Percentiles rank a stretch among this genome's conserved stretches.
phyloP scores from a whole-genome alignment of 2,888 invertebrate species.

The Xylocampa areola region DNA sequence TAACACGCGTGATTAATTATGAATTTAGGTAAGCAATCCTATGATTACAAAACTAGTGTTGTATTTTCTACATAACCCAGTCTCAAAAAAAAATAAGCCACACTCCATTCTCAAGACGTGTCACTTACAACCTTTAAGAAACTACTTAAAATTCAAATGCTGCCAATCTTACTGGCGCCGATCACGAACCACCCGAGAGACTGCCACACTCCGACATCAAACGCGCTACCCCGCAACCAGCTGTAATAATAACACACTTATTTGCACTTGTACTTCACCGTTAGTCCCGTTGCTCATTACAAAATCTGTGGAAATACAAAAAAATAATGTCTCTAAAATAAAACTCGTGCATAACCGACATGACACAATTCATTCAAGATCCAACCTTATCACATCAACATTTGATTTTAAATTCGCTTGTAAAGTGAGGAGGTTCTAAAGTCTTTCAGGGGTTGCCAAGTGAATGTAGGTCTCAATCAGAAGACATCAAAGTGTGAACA shows the following conservation, averaged over 20 bases:
- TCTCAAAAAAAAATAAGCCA: slow-evolving; percentile 11
- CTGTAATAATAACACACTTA: slow-evolving; percentile 66
- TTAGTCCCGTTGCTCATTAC: slow-evolving; percentile 74
- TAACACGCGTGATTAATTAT: no score
- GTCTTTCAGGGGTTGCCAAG: slow-evolving; percentile 28
- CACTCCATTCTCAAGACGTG: slow-evolving; percentile 9
- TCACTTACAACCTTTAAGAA: slow-evolving; percentile 19
- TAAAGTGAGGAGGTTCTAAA: background rate
- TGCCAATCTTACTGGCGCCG: slow-evolving; percentile 20
- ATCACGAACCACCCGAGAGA: slow-evolving; percentile 36
- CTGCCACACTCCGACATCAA: slow-evolving; percentile 56
- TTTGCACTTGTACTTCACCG: slow-evolving; percentile 63
- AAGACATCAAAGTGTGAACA: slow-evolving; percentile 61
- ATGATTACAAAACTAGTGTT: no score
- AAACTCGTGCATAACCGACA: slow-evolving; percentile 55
- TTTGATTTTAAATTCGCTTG: slow-evolving; percentile 17
- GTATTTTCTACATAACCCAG: no score
- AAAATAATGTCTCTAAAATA: slow-evolving; percentile 57
- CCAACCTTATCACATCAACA: background rate
- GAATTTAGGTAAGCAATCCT: no score
- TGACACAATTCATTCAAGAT: background rate
- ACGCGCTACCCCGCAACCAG: slow-evolving; percentile 51
- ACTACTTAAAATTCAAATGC: slow-evolving; percentile 45
- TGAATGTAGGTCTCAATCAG: slow-evolving; percentile 60
- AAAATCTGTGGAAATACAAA: slow-evolving; percentile 66